Base-by-base conservation (phyloP, 37 sponge, comb jelly and placozoan species). In the Corticium candelabrum region DNA sequence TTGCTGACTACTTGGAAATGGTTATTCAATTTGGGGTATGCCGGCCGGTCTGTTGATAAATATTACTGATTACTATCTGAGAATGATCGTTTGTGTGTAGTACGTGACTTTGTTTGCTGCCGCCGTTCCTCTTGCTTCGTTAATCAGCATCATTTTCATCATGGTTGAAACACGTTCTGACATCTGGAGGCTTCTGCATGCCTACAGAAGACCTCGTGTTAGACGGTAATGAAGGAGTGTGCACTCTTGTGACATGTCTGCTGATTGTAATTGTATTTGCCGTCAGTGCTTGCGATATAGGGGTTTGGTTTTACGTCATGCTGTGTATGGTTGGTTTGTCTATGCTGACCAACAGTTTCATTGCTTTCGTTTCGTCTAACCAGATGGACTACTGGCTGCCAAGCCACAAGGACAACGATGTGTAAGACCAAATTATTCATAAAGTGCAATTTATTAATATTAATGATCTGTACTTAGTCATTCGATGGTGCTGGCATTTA, bases 1-100 rank as follows among this genome's bases (percentile, higher is more conserved):
- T 91, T 83, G 89, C 86, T 84, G 92, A 91, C 84, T 91, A 91
- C 69, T 78, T 91, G 67, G 92, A 91, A 56, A 91, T 91, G 92
- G 88, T 91, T 38, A 74, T 91, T 3, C 92, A 91, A 73, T 85
- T 91, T 86, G 92, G 92, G 69, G 90, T 89, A 39, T 79, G n/a
- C n/a, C n/a, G n/a, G n/a, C n/a, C n/a, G n/a, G n/a, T n/a, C n/a
- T n/a, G n/a, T n/a, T n/a, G n/a, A n/a, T n/a, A n/a, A n/a, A n/a
- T n/a, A n/a, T n/a, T n/a, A n/a, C n/a, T n/a, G n/a, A n/a, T n/a
- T n/a, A n/a, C n/a, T n/a, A n/a, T n/a, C n/a, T n/a, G n/a, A n/a
- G n/a, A n/a, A n/a, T n/a, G n/a, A n/a, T 34, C 74, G 43, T 76
- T 5, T 36, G 38, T 0, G 1, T 78, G 1, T 74, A 90, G 85